Conservation (phyloP, 2,797 vertebrate genomes). For the Benthosema pterotum region DNA sequence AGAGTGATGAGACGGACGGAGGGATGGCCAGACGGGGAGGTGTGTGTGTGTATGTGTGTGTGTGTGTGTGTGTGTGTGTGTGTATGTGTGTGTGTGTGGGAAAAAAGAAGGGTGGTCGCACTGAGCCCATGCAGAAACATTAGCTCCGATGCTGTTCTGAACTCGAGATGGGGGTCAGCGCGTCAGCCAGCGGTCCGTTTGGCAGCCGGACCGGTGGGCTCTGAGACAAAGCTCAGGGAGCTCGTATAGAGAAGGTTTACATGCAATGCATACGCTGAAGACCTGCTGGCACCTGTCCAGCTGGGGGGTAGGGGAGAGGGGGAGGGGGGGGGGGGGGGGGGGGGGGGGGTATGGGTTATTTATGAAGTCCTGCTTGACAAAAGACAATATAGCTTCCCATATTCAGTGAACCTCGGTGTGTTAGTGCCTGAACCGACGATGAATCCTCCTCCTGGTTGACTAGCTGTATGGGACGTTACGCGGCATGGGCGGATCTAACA, state of each 20-base stretch:
- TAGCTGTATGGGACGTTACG: too few species aligned
- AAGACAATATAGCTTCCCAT: constrained; percentile 60
- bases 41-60: too few species aligned
- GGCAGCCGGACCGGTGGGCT: constrained; percentile 54
- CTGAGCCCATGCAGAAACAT: constrained; percentile 71
- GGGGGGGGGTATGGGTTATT: constrained; percentile 67
- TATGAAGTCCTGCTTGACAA: constrained; percentile 65
- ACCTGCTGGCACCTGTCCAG: constrained; percentile 64
- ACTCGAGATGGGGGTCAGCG: constrained; percentile 76
- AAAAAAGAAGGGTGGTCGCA: constrained; percentile 73
- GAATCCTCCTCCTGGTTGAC: constrained; percentile 12
- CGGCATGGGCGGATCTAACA: too few species aligned
- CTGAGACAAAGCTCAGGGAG: constrained; percentile 23
- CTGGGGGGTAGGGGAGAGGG: not conserved
- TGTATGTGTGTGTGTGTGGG: not conserved
- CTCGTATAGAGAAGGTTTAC: constrained; percentile 36
- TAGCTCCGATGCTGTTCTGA: constrained; percentile 74
- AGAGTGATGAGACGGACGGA: too few species aligned
- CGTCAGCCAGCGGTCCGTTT: constrained; percentile 69
- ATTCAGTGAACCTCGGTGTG: constrained; percentile 34
- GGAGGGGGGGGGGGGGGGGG: constrained; percentile 50
- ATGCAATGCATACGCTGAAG: constrained; percentile 14
- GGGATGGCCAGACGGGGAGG: not conserved
- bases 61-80: too few species aligned
- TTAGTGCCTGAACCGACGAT: constrained; percentile 23